Percentiles rank a stretch among this genome's conserved stretches.
Evolutionary conservation across 2,888 invertebrate genomes (phyloP).

Genomic region (Parochlus steinenii): DNA sequence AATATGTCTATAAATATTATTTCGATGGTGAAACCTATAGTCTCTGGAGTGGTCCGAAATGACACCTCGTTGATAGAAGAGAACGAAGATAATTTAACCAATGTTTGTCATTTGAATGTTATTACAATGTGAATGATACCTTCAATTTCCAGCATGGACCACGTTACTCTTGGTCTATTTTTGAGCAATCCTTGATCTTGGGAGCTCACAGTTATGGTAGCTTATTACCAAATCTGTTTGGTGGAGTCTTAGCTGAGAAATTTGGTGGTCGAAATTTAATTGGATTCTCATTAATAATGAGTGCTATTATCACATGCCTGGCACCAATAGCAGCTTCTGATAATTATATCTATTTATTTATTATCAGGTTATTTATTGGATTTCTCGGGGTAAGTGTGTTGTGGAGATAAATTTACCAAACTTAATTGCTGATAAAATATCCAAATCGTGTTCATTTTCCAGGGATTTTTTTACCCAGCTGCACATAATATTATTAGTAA

Average conservation of each 20-base stretch:
- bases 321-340: slow-evolving; percentile 1
- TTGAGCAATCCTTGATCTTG: slow-evolving; percentile 2
- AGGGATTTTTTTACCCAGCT: slow-evolving; percentile 43
- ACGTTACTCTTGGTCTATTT: slow-evolving; percentile 7
- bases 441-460: slow-evolving; percentile 10
- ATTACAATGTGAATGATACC: too few relatives aligned
- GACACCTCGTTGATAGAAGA: too few relatives aligned
- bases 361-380: not conserved
- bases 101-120: too few relatives aligned
- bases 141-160: too few relatives aligned
- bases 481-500: slow-evolving; percentile 41
- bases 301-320: slow-evolving; percentile 1
- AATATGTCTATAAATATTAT: slow-evolving; percentile 7
- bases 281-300: not conserved
- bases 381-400: slow-evolving; percentile 4
- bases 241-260: slow-evolving; percentile 1
- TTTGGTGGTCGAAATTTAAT: slow-evolving; percentile 2
- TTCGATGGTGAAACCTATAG: not conserved
- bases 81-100: too few relatives aligned
- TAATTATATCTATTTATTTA: slow-evolving; percentile 2
- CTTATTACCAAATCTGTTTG: slow-evolving; percentile 3
- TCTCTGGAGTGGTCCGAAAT: not conserved
- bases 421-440: not conserved
- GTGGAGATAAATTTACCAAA: not conserved
- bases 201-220: slow-evolving; percentile 2